Evolutionary conservation across 2,113 vertebrate genomes (phyloP).

Genomic region (Semnornis frantzii): DNA sequence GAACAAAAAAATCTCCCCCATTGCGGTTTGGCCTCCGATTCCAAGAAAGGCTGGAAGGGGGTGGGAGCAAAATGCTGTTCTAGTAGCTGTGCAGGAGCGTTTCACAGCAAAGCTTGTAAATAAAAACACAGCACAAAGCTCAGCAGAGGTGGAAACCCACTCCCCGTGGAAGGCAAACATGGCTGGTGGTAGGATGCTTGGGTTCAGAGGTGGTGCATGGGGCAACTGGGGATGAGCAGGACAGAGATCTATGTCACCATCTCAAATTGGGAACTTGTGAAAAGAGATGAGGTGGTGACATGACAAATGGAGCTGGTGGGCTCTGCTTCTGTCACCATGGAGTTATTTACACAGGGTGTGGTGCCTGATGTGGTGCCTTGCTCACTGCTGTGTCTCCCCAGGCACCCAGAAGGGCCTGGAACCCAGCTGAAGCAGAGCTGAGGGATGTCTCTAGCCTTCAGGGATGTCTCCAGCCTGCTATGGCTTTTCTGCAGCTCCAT

Average conservation of each 20-base stretch:
- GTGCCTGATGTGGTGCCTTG: rapidly evolving
- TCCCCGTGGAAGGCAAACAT: neutral
- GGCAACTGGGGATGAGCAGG: neutral
- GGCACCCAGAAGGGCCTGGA: neutral
- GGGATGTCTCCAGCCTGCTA: neutral
- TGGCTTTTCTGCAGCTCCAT: neutral
- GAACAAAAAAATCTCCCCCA: neutral
- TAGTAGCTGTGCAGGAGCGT: neutral
- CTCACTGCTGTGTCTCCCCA: rapidly evolving
- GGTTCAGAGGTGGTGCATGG: rapidly evolving
- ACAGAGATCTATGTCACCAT: neutral
- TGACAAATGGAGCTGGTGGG: neutral
- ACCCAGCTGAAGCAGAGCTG: neutral
- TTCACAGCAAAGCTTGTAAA: neutral
- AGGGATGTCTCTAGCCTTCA: neutral
- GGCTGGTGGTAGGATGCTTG: neutral
- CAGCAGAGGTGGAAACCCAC: neutral
- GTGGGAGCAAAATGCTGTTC: neutral
- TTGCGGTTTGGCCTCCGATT: constrained; percentile 36
- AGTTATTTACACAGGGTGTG: rapidly evolving
- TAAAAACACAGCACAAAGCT: neutral
- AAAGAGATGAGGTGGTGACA: rapidly evolving
- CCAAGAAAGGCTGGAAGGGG: neutral
- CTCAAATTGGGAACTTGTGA: neutral
- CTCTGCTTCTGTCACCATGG: neutral